These are phyloP conservation scores for Microctenopoma stevenorrisi DNA, from an alignment of 2,797 vertebrate genomes.

Conservation along the genomic window DNA sequence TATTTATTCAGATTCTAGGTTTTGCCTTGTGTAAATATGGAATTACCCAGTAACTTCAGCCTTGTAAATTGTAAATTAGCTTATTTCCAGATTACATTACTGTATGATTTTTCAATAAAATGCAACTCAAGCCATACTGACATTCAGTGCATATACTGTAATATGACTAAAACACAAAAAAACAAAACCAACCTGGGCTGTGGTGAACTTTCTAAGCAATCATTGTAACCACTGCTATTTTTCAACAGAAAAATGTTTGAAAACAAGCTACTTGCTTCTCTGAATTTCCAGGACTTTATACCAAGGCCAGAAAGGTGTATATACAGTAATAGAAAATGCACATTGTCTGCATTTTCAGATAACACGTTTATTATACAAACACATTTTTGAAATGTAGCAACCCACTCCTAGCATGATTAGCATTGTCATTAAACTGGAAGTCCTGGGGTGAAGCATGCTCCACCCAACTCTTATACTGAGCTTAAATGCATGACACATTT, in stretches of 20 bases:
- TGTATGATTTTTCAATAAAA: too few relatives aligned
- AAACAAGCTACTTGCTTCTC: background rate
- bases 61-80: constrained; percentile 17
- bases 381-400: background rate
- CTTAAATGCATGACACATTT: constrained; percentile 27
- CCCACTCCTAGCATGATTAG: background rate
- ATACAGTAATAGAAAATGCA: too few relatives aligned
- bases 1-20: constrained; percentile 14
- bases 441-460: background rate
- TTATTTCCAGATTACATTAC: constrained; percentile 17
- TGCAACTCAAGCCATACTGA: too few relatives aligned
- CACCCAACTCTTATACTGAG: constrained; percentile 15
- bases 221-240: background rate
- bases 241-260: background rate
- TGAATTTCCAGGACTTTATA: background rate
- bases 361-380: background rate
- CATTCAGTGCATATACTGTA: too few relatives aligned
- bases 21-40: constrained; percentile 14
- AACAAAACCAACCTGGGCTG: background rate
- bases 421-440: constrained; percentile 11
- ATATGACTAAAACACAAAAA: too few relatives aligned
- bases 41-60: constrained; percentile 22
- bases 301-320: too few relatives aligned
- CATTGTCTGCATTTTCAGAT: background rate
- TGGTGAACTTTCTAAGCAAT: background rate